Conservation (phyloP, 53 echinoderm and acorn worm species). For the Mesocentrotus franciscanus region DNA sequence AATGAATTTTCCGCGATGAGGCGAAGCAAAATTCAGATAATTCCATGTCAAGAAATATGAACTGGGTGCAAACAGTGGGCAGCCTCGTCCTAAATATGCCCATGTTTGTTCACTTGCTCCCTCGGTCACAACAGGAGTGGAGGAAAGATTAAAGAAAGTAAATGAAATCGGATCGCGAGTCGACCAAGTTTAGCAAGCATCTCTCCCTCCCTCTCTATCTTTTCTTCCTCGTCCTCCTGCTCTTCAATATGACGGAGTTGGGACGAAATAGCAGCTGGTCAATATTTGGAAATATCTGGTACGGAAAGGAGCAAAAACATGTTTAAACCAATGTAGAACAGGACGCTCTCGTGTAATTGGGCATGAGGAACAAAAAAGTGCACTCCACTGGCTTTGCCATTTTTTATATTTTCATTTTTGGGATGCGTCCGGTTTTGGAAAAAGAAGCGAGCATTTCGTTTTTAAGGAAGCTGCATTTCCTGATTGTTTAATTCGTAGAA, state of each 20-base stretch:
- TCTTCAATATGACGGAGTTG: conserved; percentile 5
- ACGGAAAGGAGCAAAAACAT: conserved; percentile 58
- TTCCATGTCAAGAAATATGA: conserved; percentile 59
- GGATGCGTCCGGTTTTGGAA: not conserved
- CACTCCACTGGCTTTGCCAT: not conserved
- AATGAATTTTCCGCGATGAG: conserved; percentile 53
- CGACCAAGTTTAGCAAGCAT: conserved; percentile 4
- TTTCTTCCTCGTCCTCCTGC: too few species aligned
- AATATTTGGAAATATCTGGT: conserved; percentile 62
- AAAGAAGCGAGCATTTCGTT: not conserved
- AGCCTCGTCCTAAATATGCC: conserved; percentile 58
- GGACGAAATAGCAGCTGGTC: conserved; percentile 42
- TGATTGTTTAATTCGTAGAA: not conserved
- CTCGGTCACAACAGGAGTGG: not conserved
- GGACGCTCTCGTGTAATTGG: conserved; percentile 24
- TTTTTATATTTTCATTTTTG: not conserved
- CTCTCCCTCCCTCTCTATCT: not conserved
- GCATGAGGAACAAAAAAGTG: conserved; percentile 31
- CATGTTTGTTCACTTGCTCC: conserved; percentile 52
- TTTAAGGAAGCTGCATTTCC: not conserved
- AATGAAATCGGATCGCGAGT: conserved; percentile 37
- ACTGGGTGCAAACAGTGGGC: conserved; percentile 51
- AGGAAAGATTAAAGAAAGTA: conserved; percentile 59
- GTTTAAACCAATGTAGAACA: conserved; percentile 48
- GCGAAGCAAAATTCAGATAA: conserved; percentile 55